Percentiles rank a stretch among this genome's conserved stretches.
Conservation (phyloP, 2,797 vertebrate genomes). For the Megalops cyprinoides region DNA sequence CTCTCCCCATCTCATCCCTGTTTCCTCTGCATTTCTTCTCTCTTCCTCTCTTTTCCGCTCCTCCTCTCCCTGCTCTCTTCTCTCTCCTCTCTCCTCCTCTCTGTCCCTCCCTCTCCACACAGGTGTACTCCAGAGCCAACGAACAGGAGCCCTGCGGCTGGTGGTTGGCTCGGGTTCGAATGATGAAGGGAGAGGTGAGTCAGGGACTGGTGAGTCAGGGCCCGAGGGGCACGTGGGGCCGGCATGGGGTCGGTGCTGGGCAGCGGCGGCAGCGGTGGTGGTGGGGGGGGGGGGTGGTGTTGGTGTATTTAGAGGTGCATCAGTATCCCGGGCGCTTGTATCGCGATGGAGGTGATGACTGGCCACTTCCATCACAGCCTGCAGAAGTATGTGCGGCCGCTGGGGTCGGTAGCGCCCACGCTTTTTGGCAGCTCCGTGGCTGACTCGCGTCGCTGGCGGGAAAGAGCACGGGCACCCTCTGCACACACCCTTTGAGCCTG, state of each 20-base stretch:
- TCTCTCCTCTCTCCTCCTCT: neutral
- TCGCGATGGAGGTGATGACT: neutral
- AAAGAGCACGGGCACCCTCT: neutral
- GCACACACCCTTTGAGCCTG: neutral
- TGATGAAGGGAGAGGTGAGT: conserved; percentile 94
- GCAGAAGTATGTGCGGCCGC: too few relatives aligned
- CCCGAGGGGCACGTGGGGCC: neutral
- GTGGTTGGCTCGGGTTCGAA: conserved; percentile 90
- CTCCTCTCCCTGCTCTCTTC: neutral
- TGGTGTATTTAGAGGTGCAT: too few relatives aligned
- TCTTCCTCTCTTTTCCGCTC: neutral
- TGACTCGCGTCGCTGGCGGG: neutral
- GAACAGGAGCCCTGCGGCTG: conserved; percentile 92
- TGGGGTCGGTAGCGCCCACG: too few relatives aligned
- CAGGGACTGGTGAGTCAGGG: conserved; percentile 33
- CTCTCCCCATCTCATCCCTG: too few relatives aligned
- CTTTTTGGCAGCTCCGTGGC: neutral
- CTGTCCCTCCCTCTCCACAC: conserved; percentile 6
- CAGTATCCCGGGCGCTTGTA: neutral
- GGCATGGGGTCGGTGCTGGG: neutral
- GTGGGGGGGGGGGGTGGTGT: neutral
- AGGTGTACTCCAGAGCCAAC: conserved; percentile 91
- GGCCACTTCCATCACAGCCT: neutral
- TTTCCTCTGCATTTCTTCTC: neutral
- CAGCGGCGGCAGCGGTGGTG: neutral